Percentiles rank a stretch among this genome's conserved stretches.
Evolutionary conservation across 2,888 invertebrate genomes (phyloP).

Genomic region (Notodonta ziczac): DNA sequence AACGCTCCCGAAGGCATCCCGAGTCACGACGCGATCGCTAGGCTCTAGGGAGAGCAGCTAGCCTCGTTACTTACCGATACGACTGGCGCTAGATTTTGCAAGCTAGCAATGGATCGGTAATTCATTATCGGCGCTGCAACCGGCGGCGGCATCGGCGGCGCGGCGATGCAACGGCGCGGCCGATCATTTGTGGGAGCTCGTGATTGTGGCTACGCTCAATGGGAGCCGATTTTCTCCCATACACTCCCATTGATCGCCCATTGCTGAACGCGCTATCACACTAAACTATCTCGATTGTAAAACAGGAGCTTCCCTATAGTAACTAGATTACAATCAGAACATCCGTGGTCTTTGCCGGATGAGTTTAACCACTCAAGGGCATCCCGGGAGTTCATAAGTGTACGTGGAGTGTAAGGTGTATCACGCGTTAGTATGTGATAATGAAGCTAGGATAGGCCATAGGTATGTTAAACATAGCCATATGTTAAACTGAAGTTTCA

Average conservation of each 20-base stretch:
- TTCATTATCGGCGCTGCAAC: slow-evolving; percentile 74
- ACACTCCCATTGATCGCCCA: slow-evolving; percentile 61
- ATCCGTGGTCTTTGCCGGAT: slow-evolving; percentile 39
- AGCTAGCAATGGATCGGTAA: slow-evolving; percentile 72
- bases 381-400: slow-evolving; percentile 38
- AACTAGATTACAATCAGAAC: slow-evolving; percentile 54
- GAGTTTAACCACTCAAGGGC: slow-evolving; percentile 26
- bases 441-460: slow-evolving; percentile 26
- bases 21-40: slow-evolving; percentile 66
- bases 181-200: slow-evolving; percentile 64
- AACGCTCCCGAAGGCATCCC: slow-evolving; percentile 71
- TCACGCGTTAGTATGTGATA: slow-evolving; percentile 37
- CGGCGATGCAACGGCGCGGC: slow-evolving; percentile 32
- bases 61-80: slow-evolving; percentile 72
- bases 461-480: neutral
- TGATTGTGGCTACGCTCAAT: slow-evolving; percentile 72
- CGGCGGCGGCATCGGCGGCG: slow-evolving; percentile 23
- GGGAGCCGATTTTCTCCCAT: slow-evolving; percentile 65
- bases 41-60: slow-evolving; percentile 56
- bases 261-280: slow-evolving; percentile 61
- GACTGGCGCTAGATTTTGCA: slow-evolving; percentile 71
- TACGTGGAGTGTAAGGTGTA: slow-evolving; percentile 29
- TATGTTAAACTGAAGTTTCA: neutral
- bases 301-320: slow-evolving; percentile 46
- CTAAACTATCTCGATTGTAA: slow-evolving; percentile 59